Evolutionary conservation across 2,888 invertebrate genomes (phyloP).

Genomic region (Brachycybe producta): DNA sequence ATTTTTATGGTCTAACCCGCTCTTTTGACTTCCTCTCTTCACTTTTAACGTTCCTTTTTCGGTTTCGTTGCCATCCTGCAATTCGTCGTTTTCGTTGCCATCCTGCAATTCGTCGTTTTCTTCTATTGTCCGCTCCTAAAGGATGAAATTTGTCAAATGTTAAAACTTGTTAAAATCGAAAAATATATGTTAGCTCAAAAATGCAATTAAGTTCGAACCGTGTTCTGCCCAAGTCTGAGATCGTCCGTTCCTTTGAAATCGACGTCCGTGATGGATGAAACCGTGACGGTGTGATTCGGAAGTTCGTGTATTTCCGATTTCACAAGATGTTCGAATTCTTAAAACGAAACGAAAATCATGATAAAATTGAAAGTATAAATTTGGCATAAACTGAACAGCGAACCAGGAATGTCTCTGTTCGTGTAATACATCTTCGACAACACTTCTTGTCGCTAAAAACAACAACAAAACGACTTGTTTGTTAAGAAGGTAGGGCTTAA

Average conservation of each 20-base stretch:
- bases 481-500: neutral
- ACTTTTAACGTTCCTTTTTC: too few relatives aligned
- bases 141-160: too few relatives aligned
- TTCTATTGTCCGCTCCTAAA: too few relatives aligned
- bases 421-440: neutral
- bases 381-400: neutral
- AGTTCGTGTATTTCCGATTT: constrained; percentile 16
- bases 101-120: too few relatives aligned
- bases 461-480: neutral
- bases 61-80: too few relatives aligned
- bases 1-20: too few relatives aligned
- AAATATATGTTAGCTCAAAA: too few relatives aligned
- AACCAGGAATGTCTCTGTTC: constrained; percentile 8
- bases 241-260: constrained; percentile 16
- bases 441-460: constrained; percentile 1
- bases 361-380: neutral
- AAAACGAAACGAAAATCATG: neutral
- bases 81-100: too few relatives aligned
- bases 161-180: too few relatives aligned
- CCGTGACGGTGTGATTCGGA: constrained; percentile 16
- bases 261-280: constrained; percentile 11
- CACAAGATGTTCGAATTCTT: constrained; percentile 18
- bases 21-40: too few relatives aligned
- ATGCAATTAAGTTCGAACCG: too few relatives aligned
- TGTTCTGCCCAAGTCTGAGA: constrained; percentile 13